These are phyloP conservation scores for Ormyrus rosae DNA, from an alignment of 2,888 invertebrate species.

Conservation along the genomic window DNA sequence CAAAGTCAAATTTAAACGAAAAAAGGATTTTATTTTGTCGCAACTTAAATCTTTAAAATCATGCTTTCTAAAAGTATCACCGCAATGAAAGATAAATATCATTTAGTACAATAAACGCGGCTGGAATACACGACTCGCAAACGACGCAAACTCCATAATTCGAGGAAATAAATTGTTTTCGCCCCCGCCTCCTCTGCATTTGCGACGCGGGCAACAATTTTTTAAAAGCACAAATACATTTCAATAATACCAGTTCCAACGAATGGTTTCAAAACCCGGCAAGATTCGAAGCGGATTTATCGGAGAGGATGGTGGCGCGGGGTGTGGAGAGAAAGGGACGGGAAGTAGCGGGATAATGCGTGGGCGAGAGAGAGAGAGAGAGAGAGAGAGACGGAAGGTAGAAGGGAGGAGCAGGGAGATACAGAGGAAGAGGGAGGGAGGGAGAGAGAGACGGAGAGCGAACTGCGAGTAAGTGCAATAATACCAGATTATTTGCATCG, in stretches of 20 bases:
- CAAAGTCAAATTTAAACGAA: too few relatives aligned
- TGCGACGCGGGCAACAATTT: too few relatives aligned
- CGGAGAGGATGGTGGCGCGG: slow-evolving; percentile 34
- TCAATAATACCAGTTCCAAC: background rate
- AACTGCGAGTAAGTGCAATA: slow-evolving; percentile 74
- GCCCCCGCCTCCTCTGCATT: too few relatives aligned
- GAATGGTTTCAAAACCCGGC: slow-evolving; percentile 2
- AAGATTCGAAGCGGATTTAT: slow-evolving; percentile 60
- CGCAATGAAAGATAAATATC: too few relatives aligned
- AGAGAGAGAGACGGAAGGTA: slow-evolving; percentile 2
- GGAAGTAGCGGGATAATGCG: slow-evolving; percentile 19
- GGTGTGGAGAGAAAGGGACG: slow-evolving; percentile 36
- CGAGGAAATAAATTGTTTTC: too few relatives aligned
- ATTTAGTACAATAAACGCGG: too few relatives aligned
- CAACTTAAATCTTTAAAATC: too few relatives aligned
- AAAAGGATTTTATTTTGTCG: too few relatives aligned
- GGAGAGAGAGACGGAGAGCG: slow-evolving; percentile 58
- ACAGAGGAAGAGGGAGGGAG: slow-evolving; percentile 35
- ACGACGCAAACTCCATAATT: too few relatives aligned
- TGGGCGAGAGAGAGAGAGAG: slow-evolving; percentile 43
- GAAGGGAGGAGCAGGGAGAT: slow-evolving; percentile 36
- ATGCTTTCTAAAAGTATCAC: too few relatives aligned
- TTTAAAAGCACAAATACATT: background rate
- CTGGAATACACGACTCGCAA: too few relatives aligned
- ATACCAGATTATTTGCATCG: slow-evolving; percentile 76